phyloP scores from a whole-genome alignment of 2,888 invertebrate species.

The Stramonita haemastoma region DNA sequence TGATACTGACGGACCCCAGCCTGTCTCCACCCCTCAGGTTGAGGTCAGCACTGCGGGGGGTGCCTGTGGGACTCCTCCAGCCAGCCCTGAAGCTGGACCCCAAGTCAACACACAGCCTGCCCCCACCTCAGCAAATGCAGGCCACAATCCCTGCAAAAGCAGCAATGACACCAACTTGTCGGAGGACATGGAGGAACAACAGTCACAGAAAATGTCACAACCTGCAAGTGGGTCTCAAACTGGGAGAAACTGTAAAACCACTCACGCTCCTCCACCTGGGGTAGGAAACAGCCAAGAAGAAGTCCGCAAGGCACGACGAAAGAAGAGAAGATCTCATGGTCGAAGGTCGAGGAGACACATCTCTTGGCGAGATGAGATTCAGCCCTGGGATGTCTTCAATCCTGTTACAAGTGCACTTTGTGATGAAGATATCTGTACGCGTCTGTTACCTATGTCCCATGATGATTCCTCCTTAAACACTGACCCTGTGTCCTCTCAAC shows the following conservation, averaged over 20 bases:
- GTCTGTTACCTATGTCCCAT: background rate
- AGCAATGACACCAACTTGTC: background rate
- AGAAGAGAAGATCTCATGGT: background rate
- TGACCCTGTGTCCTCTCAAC: background rate
- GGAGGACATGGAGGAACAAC: background rate
- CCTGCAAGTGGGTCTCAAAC: background rate
- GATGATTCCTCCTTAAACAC: background rate
- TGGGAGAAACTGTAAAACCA: background rate
- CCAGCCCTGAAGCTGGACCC: background rate
- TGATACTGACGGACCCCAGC: background rate
- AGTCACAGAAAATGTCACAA: background rate
- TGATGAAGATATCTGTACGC: constrained; percentile 18
- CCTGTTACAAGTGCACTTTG: constrained; percentile 22
- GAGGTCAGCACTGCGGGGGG: background rate
- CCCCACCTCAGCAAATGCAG: too few species aligned
- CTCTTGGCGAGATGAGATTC: background rate
- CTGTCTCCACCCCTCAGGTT: background rate
- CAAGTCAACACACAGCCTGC: background rate
- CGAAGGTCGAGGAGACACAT: background rate
- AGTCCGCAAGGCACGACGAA: background rate
- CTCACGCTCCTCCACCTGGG: background rate
- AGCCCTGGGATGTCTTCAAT: constrained; percentile 7
- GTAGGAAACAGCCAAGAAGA: background rate
- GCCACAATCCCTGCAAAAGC: background rate
- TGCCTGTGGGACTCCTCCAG: background rate